Conservation (phyloP, 2,113 vertebrate genomes). For the Xenus cinereus region DNA sequence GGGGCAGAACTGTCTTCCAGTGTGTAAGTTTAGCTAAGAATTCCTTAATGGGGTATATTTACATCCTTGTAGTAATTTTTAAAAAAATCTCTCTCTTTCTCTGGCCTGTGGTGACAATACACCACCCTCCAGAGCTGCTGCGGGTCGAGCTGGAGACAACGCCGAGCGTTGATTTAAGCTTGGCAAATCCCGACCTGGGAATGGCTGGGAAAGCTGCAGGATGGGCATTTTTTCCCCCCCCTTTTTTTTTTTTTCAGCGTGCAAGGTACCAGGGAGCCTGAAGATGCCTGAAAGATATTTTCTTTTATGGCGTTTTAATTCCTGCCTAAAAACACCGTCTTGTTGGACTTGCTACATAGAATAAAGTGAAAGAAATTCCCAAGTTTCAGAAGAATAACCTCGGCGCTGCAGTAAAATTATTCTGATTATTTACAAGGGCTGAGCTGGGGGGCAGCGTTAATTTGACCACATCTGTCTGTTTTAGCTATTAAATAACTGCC, state of each 20-base stretch:
- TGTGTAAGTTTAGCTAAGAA: background rate
- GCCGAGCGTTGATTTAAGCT: background rate
- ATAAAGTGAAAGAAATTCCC: background rate
- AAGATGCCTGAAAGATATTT: background rate
- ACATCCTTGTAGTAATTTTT: background rate
- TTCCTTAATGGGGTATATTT: background rate
- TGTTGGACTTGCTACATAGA: background rate
- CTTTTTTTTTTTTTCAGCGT: background rate
- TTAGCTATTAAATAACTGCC: background rate
- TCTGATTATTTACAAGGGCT: background rate
- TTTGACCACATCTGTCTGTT: background rate
- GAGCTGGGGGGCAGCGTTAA: background rate
- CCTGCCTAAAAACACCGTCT: fast-evolving
- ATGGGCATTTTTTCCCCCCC: fast-evolving
- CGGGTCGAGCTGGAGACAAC: background rate
- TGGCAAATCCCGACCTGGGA: background rate
- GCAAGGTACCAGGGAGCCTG: background rate
- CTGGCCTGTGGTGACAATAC: fast-evolving
- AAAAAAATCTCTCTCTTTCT: background rate
- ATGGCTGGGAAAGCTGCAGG: background rate
- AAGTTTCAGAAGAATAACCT: background rate
- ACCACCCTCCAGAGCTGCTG: background rate
- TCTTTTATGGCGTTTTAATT: background rate
- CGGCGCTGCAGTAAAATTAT: background rate
- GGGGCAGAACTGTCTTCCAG: background rate